Percentiles rank a stretch among this genome's conserved stretches.
phyloP scores from a whole-genome alignment of 2,113 vertebrate genomes.

The Xenopus laevis region DNA sequence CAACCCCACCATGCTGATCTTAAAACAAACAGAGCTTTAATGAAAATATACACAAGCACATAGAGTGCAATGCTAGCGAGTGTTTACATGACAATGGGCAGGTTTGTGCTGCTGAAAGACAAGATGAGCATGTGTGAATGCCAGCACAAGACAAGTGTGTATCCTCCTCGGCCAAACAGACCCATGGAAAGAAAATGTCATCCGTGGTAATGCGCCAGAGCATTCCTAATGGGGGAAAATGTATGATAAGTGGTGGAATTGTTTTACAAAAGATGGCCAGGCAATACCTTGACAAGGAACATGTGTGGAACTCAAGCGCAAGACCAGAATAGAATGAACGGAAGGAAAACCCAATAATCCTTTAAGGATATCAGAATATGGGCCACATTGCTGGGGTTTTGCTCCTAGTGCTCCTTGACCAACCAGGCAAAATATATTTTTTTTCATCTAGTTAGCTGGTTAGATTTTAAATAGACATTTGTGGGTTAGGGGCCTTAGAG shows the following conservation, averaged over 20 bases:
- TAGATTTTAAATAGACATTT: too few species aligned
- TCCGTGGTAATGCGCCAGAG: constrained; percentile 58
- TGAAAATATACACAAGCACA: constrained; percentile 15
- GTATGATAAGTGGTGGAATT: constrained; percentile 68
- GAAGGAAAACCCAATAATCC: too few species aligned
- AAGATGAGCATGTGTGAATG: constrained; percentile 6
- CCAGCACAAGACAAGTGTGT: not conserved
- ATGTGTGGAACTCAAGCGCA: constrained; percentile 54
- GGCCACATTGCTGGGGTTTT: too few species aligned
- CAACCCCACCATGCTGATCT: constrained; percentile 4
- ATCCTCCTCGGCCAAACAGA: constrained; percentile 47
- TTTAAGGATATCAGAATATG: too few species aligned
- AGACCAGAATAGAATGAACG: too few species aligned
- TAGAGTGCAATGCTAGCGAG: not conserved
- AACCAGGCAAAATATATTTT: too few species aligned
- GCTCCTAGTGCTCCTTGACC: too few species aligned
- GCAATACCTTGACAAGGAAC: constrained; percentile 58
- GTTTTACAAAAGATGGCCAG: constrained; percentile 50
- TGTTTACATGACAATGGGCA: not conserved
- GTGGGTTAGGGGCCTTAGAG: too few species aligned
- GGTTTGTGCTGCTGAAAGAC: constrained; percentile 18
- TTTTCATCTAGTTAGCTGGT: too few species aligned
- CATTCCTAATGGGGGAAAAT: constrained; percentile 69
- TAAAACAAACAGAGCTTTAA: constrained; percentile 23
- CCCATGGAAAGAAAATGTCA: constrained; percentile 59